Conservation (phyloP, 2,888 invertebrate genomes). For the Dryococelus australis region DNA sequence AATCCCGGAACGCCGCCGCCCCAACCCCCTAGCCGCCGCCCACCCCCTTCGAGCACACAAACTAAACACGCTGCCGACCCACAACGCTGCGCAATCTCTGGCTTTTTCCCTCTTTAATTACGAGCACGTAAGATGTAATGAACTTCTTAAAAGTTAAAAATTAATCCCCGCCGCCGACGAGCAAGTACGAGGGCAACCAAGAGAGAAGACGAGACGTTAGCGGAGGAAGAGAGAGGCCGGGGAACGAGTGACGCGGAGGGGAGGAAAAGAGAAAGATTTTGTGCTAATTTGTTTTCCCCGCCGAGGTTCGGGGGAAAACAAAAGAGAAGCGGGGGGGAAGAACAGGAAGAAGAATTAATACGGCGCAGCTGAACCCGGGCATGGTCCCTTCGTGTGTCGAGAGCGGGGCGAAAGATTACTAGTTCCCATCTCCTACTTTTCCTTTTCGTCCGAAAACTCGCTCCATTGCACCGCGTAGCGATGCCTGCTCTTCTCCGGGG, state of each 20-base stretch:
- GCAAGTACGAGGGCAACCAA: conserved; percentile 28
- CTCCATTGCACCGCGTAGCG: too few relatives aligned
- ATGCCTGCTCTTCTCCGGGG: too few relatives aligned
- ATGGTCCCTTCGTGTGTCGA: conserved; percentile 35
- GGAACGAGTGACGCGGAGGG: too few relatives aligned
- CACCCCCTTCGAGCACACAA: background rate
- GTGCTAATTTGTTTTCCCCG: conserved; percentile 41
- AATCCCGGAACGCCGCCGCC: background rate
- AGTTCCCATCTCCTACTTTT: conserved; percentile 19
- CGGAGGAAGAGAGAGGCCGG: background rate
- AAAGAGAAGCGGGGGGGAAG: background rate
- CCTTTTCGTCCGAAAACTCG: background rate
- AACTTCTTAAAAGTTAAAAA: conserved; percentile 45
- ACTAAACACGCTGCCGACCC: background rate
- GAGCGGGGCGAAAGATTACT: conserved; percentile 40
- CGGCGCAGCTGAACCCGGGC: background rate
- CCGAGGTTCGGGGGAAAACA: background rate
- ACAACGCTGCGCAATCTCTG: background rate
- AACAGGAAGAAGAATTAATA: background rate
- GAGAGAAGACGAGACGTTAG: conserved; percentile 12
- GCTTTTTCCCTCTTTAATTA: conserved; percentile 41
- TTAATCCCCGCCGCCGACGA: conserved; percentile 41
- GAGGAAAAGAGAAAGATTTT: conserved; percentile 35
- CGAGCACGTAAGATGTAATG: conserved; percentile 44
- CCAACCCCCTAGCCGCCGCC: background rate